Base-by-base conservation (phyloP, 2,797 vertebrate genomes). In the Argya squamiceps region DNA sequence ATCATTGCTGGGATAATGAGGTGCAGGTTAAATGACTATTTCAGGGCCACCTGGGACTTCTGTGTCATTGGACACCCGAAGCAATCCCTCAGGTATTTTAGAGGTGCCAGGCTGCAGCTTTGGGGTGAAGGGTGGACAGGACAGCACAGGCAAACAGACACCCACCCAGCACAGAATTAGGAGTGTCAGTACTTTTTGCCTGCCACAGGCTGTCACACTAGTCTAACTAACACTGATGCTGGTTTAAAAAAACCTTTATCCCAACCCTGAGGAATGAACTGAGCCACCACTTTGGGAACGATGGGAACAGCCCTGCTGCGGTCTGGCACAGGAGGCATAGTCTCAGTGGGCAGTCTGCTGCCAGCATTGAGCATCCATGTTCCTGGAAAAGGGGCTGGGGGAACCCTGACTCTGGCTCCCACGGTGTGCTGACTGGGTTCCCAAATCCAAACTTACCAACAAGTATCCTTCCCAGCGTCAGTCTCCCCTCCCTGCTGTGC, bases 31-130 rank as follows among this genome's bases (percentile, higher is more conserved):
- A 82, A 36, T 34, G 4, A 84, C 46, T 64, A 47, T 53, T 34
- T 39, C 22, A 50, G 50, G 20, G 30, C 37, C 49, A 68, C n/a
- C 17, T 19, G 46, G 30, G n/a, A 76, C 8, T 11, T 70, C 44
- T 50, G 24, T 67, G 64, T 34, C 14, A 0, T 4, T 21, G 36
- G n/a, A 37, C 21, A 30, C 10, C 6, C 0, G 0, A 1, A 39
- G 10, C 30, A 60, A 60, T 24, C 0, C 0, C 67, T 78, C 27
- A 22, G 39, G 15, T 55, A 43, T 64, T 82, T 50, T 32, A 70
- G 55, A 94, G 15, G 39, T 3, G 5, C 53, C 9, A 21, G 64
- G 52, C 55, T 69, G 18, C 1, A 17, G 52, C 23, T 85, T 46
- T 2, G 3, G 43, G 52, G 29, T 8, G 0, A 50, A 32, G 10